These are phyloP conservation scores for Tragelaphus oryx DNA, from an alignment of 2,797 vertebrate genomes.

Conservation along the genomic window DNA sequence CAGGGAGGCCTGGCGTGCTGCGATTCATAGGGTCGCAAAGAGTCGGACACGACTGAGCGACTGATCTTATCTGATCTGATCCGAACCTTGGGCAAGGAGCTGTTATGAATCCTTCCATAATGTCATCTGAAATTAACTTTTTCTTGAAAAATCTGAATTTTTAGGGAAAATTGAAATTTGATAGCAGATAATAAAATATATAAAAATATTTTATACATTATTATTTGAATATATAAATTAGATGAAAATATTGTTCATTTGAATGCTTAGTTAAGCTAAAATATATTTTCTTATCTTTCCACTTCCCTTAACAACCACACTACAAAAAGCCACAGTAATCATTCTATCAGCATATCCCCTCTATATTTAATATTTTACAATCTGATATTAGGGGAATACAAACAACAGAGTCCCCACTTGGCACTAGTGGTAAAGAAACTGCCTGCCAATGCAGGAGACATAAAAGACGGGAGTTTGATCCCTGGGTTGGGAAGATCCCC, in stretches of 20 bases:
- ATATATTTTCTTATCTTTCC: conserved; percentile 26
- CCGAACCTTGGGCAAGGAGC: neutral
- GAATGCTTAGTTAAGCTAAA: neutral
- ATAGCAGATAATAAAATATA: neutral
- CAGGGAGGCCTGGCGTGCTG: too few species aligned
- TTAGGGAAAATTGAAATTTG: neutral
- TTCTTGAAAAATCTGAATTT: conserved; percentile 34
- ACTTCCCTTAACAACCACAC: neutral
- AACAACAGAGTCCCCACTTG: neutral
- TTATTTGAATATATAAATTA: neutral
- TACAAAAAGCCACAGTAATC: conserved; percentile 30
- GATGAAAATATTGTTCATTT: conserved; percentile 6
- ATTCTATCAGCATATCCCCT: neutral
- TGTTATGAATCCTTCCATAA: conserved; percentile 40
- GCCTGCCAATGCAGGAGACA: neutral
- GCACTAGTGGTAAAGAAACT: neutral
- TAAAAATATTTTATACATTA: neutral
- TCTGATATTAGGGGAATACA: neutral
- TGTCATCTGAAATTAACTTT: conserved; percentile 23
- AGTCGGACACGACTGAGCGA: too few species aligned
- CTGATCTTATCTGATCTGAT: too few species aligned
- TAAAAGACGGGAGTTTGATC: neutral
- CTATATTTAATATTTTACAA: conserved; percentile 17
- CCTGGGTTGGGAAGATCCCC: neutral
- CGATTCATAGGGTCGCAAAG: too few species aligned